Conservation (phyloP, 2,888 invertebrate species). For the Hesperia comma region DNA sequence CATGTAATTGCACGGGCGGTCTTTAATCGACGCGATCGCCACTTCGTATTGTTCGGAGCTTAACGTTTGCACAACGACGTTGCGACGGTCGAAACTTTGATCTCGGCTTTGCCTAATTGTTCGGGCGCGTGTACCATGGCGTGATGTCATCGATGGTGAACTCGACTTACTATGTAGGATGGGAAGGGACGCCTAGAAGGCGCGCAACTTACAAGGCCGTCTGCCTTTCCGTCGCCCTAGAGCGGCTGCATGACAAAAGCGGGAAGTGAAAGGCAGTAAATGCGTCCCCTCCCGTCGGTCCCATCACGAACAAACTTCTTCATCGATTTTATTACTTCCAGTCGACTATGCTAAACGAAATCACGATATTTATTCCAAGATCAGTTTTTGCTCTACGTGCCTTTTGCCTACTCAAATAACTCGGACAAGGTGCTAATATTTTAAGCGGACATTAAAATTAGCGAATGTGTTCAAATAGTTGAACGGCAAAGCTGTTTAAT, state of each 20-base stretch:
- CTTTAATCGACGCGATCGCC: slow-evolving; percentile 47
- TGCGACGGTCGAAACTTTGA: slow-evolving; percentile 45
- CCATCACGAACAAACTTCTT: slow-evolving; percentile 52
- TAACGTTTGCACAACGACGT: slow-evolving; percentile 49
- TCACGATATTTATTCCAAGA: background rate
- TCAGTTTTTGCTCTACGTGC: slow-evolving; percentile 6
- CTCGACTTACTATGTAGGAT: slow-evolving; percentile 55
- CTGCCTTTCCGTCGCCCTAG: slow-evolving; percentile 76
- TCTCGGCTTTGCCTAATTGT: slow-evolving; percentile 46
- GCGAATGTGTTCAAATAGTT: slow-evolving; percentile 19
- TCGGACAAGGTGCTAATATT: slow-evolving; percentile 24
- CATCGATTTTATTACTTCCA: slow-evolving; percentile 38
- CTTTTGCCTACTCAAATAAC: slow-evolving; percentile 6
- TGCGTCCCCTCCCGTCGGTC: slow-evolving; percentile 72
- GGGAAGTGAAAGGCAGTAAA: slow-evolving; percentile 84
- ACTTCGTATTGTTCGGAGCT: slow-evolving; percentile 31
- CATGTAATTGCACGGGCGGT: slow-evolving; percentile 65
- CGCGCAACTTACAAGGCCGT: slow-evolving; percentile 77
- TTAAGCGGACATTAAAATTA: slow-evolving; percentile 21
- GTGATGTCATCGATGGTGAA: slow-evolving; percentile 54
- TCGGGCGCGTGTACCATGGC: slow-evolving; percentile 44
- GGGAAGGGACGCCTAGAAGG: slow-evolving; percentile 75
- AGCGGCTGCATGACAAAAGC: slow-evolving; percentile 78
- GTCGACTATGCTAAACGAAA: background rate
- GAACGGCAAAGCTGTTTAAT: slow-evolving; percentile 38